Evolutionary conservation across 2,797 vertebrate species (phyloP).

Genomic region (Lithobates pipiens): DNA sequence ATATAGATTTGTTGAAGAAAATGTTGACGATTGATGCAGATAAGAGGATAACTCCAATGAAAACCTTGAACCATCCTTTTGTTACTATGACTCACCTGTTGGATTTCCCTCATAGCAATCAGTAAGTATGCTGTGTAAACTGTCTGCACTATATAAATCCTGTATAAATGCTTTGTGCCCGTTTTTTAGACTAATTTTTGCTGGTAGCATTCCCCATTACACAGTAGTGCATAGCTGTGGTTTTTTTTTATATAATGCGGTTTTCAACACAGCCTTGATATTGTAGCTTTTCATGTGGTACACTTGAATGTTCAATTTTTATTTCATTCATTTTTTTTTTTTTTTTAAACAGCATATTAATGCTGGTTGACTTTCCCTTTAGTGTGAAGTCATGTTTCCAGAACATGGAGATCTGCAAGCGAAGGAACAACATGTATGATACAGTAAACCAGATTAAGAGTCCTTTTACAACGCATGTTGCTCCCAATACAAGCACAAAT

Average conservation of each 20-base stretch:
- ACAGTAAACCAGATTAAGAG: slow-evolving; percentile 90
- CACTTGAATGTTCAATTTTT: neutral
- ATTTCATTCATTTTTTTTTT: no score
- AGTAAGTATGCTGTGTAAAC: slow-evolving; percentile 76
- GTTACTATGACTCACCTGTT: slow-evolving; percentile 96
- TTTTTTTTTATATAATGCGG: no score
- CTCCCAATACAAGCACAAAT: slow-evolving; percentile 92
- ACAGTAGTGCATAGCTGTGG: no score
- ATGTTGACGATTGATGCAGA: slow-evolving; percentile 98
- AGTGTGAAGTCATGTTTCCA: slow-evolving; percentile 98
- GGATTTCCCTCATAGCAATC: slow-evolving; percentile 97
- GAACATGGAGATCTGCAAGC: slow-evolving; percentile 98
- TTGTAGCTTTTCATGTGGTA: neutral
- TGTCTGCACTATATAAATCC: no score
- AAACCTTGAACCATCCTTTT: slow-evolving; percentile 95
- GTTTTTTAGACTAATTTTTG: no score
- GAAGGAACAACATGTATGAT: slow-evolving; percentile 93
- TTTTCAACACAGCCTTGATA: no score
- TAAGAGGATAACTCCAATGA: slow-evolving; percentile 95
- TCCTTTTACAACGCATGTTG: slow-evolving; percentile 86
- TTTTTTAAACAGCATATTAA: no score
- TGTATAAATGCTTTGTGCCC: no score
- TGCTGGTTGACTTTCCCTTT: slow-evolving; percentile 65
- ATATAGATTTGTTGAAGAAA: slow-evolving; percentile 97
- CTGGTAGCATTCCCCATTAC: no score